Evolutionary conservation across 2,888 invertebrate species (phyloP), one percentile per base, ranked within the genome.

Genomic region (Carterocephalus palaemon): DNA sequence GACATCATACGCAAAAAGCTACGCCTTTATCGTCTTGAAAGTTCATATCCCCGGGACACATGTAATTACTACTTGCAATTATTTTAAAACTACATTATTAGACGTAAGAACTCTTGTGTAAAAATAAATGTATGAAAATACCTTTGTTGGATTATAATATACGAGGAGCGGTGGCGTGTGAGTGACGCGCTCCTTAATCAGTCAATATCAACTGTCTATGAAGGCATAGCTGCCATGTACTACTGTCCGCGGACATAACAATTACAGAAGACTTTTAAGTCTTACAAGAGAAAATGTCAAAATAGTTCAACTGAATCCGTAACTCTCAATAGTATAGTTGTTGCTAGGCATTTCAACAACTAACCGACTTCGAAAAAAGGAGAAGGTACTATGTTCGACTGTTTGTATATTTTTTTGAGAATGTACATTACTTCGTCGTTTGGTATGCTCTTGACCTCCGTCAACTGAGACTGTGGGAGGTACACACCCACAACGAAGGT

Each of bases 151-250:
- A n/a, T n/a, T n/a, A n/a, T n/a, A n/a, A n/a, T n/a, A n/a, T n/a
- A n/a, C n/a, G n/a, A n/a, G n/a, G n/a, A n/a, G n/a, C n/a, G n/a
- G n/a, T n/a, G n/a, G n/a, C n/a, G 6, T n/a, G 8, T 32, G 40
- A 40, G 16, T 32, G 40, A 31, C 17, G 9, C 9, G 24, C 7
- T 8, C 12, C 16, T 7, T 36, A 42, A 42, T 42, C 42, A 42
- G 24, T 29, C 42, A 34, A 20, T 33, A 36, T 29, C 16, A 29
- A 34, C 42, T 36, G 42, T 36, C 42, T 28, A 36, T 42, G 36
- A 9, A 7, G 28, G 10, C 28, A 17, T 19, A n/a, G n/a, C n/a
- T n/a, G 8, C 15, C 28, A 9, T 16, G 13, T 6, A n/a, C n/a
- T n/a, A n/a, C n/a, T 10, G 9, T 28, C 26, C 24, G 1, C 24